Conservation (phyloP, 2,113 vertebrate genomes). For the Paramormyrops kingsleyae region DNA sequence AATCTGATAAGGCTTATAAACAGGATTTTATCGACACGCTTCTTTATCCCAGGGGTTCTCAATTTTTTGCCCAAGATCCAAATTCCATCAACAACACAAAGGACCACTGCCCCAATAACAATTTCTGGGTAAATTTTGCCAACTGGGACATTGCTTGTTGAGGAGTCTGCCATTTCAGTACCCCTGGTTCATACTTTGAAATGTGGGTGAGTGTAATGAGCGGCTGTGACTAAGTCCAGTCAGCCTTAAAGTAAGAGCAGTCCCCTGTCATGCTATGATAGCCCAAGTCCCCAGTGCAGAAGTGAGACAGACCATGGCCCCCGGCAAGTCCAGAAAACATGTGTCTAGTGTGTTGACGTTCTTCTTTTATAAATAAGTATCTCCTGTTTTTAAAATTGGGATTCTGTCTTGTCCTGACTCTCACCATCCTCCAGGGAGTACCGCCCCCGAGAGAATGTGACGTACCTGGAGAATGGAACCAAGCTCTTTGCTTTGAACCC, state of each 20-base stretch:
- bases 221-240: background rate
- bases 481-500: conserved; percentile 82
- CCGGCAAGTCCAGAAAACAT: background rate
- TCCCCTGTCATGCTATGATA: background rate
- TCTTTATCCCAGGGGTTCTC: background rate
- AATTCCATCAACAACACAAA: background rate
- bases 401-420: background rate
- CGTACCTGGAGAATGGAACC: conserved; percentile 84
- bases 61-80: background rate
- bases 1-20: background rate
- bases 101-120: background rate
- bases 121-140: background rate
- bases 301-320: background rate
- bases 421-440: conserved; percentile 66
- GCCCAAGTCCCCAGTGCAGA: background rate
- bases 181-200: background rate
- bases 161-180: background rate
- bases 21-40: background rate
- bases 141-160: background rate
- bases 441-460: conserved; percentile 74
- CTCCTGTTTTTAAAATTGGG: background rate
- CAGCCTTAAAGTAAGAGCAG: background rate
- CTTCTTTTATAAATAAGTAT: background rate
- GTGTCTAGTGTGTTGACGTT: background rate
- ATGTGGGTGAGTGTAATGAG: background rate